These are phyloP conservation scores for Rhinolophus sinicus DNA, from an alignment of 2,113 vertebrate species.

Conservation along the genomic window DNA sequence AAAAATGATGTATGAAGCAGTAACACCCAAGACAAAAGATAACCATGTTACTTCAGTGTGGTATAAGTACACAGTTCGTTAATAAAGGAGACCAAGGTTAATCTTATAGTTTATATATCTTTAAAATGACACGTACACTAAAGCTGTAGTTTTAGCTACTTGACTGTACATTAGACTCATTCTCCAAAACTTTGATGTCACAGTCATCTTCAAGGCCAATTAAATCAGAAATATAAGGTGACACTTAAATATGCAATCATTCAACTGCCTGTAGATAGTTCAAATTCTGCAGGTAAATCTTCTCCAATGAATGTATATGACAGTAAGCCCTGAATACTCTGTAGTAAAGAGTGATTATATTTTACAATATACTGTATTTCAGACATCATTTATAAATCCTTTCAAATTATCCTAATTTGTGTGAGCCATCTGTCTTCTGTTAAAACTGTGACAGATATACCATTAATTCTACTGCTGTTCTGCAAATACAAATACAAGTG, in stretches of 20 bases:
- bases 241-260: background rate
- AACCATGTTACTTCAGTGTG: background rate
- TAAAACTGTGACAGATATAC: background rate
- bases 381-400: slow-evolving; percentile 7
- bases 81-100: background rate
- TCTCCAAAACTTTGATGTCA: background rate
- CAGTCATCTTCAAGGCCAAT: background rate
- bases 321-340: background rate
- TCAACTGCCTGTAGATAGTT: background rate
- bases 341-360: background rate
- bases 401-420: slow-evolving; percentile 51
- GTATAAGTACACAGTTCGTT: background rate
- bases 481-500: background rate
- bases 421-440: slow-evolving; percentile 55
- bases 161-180: background rate
- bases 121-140: background rate
- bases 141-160: background rate
- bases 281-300: background rate
- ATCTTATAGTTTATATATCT: background rate
- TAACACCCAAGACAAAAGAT: no score
- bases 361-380: background rate
- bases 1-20: background rate
- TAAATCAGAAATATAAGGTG: background rate
- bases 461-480: background rate
- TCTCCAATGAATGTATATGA: background rate